These are phyloP conservation scores for Hestina assimilis DNA, from an alignment of 1,140 invertebrate genomes.

Conservation along the genomic window DNA sequence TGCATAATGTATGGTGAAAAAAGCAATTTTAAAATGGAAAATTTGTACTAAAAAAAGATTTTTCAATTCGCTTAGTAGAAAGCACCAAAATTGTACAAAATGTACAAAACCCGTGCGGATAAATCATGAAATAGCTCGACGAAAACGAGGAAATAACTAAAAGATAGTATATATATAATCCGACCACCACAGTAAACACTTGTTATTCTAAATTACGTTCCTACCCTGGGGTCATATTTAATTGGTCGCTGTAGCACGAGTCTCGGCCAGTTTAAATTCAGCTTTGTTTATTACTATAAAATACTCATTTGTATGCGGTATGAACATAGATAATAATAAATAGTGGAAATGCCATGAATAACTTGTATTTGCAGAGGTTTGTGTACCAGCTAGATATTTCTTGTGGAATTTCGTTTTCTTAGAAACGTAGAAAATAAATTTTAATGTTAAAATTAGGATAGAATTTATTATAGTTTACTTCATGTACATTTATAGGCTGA, in stretches of 20 bases:
- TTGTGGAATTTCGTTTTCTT: too few relatives aligned
- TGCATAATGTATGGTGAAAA: too few relatives aligned
- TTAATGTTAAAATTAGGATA: too few relatives aligned
- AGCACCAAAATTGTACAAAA: too few relatives aligned
- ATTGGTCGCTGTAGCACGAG: background rate
- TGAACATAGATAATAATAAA: background rate
- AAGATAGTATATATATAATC: background rate
- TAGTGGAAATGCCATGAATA: background rate
- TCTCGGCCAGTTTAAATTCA: slow-evolving; percentile 4
- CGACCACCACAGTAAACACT: background rate
- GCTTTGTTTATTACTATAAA: slow-evolving; percentile 8
- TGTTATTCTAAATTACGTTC: slow-evolving; percentile 1
- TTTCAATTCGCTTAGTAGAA: too few relatives aligned
- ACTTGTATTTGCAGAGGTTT: background rate
- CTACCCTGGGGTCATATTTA: slow-evolving; percentile 5
- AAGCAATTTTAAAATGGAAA: too few relatives aligned
- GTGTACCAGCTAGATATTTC: too few relatives aligned
- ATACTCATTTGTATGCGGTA: background rate
- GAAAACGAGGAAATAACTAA: background rate
- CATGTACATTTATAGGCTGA: too few relatives aligned
- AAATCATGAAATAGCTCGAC: background rate
- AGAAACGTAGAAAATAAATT: too few relatives aligned
- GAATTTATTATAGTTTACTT: too few relatives aligned
- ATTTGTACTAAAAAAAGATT: too few relatives aligned
- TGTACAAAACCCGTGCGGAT: background rate